phyloP scores from a whole-genome alignment of 2,113 vertebrate genomes.

The Madoqua kirkii region DNA sequence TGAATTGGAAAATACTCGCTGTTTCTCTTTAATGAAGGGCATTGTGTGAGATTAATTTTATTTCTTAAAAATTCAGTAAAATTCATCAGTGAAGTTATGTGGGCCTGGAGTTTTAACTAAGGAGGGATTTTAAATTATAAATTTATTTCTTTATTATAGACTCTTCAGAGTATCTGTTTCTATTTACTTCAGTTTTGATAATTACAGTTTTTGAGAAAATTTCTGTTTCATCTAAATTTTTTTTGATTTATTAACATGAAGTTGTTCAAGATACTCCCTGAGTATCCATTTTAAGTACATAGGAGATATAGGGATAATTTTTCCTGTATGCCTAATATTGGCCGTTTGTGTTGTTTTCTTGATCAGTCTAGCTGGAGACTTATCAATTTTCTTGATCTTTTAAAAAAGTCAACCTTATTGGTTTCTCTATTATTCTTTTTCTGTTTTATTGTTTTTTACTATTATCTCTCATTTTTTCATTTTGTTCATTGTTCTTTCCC shows the following conservation, averaged over 20 bases:
- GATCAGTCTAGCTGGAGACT: neutral
- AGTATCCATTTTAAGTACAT: neutral
- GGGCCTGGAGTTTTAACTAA: neutral
- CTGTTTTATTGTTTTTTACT: neutral
- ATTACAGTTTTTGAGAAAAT: neutral
- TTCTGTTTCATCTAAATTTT: neutral
- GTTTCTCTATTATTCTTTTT: neutral
- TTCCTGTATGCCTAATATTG: neutral
- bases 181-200: neutral
- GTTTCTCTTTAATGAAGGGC: neutral
- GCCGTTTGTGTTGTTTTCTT: neutral
- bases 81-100: neutral
- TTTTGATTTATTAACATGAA: neutral
- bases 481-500: neutral
- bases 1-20: neutral
- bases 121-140: neutral
- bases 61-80: neutral
- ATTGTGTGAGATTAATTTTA: neutral
- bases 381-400: neutral
- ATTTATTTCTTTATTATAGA: neutral
- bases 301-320: neutral
- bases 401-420: neutral
- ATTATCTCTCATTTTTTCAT: neutral
- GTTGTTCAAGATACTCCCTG: neutral
- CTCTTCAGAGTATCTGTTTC: neutral